A percentile compares a stretch with the other conserved stretches of the same genome.
phyloP scores from a whole-genome alignment of 37 sponge, comb jelly and placozoan genomes.

The Hormiphora californensis region DNA sequence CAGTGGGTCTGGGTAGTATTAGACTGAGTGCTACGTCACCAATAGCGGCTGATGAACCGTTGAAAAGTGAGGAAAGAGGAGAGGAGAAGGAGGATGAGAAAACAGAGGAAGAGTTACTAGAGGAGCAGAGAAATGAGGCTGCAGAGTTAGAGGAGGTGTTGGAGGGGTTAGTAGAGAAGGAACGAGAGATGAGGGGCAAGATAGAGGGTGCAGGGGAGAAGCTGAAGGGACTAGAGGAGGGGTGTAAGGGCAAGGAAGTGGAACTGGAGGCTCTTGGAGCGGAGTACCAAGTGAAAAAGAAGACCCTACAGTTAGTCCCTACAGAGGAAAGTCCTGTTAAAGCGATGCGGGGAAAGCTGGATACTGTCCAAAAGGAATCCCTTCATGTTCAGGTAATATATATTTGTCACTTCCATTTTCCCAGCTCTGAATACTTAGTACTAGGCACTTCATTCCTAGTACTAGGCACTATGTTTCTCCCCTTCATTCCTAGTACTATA shows the following conservation, averaged over 20 bases:
- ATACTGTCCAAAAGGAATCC: background rate
- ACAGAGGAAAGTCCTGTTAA: background rate
- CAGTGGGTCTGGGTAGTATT: background rate
- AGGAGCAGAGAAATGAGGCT: background rate
- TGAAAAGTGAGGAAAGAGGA: background rate
- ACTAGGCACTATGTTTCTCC: background rate
- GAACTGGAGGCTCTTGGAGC: background rate
- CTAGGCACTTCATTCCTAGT: too few species aligned
- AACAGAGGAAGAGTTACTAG: background rate
- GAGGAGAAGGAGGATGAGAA: background rate
- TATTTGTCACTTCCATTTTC: background rate
- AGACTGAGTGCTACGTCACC: background rate
- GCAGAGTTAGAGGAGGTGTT: background rate
- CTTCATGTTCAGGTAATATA: background rate
- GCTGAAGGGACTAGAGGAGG: background rate
- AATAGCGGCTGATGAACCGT: background rate
- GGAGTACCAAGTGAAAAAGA: conserved; percentile 15
- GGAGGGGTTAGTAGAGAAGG: background rate
- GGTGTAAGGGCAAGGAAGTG: background rate
- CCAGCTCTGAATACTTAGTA: background rate
- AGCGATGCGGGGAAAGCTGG: conserved; percentile 4
- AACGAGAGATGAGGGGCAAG: background rate
- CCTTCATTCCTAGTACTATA: background rate
- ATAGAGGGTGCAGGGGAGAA: conserved; percentile 4
- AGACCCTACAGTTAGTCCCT: conserved; percentile 25